Evolutionary conservation across 2,113 vertebrate species (phyloP).

Genomic region (Anhinga rufa): DNA sequence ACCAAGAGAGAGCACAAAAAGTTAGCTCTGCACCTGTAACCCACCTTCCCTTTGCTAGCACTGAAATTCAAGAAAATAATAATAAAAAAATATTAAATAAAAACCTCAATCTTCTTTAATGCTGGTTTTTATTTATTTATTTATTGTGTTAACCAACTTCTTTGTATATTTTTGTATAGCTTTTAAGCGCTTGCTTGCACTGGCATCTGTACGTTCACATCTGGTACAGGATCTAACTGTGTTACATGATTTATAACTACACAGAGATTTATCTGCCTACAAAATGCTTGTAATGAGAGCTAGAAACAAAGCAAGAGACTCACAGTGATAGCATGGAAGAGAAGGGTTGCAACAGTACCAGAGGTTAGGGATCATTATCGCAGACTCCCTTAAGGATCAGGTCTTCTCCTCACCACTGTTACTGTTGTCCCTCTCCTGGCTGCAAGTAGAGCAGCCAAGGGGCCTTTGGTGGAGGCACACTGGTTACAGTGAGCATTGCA

Average conservation of each 20-base stretch:
- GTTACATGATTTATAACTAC: not conserved
- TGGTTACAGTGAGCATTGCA: not conserved
- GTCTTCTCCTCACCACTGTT: not conserved
- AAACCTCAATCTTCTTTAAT: not conserved
- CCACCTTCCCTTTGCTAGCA: not conserved
- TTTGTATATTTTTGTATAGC: not conserved
- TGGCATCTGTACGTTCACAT: not conserved
- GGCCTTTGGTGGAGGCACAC: not conserved
- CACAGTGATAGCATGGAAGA: rapidly evolving
- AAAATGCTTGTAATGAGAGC: not conserved
- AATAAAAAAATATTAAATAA: not conserved
- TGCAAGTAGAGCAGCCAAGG: not conserved
- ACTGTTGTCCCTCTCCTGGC: not conserved
- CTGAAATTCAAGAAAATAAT: not conserved
- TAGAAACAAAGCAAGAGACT: not conserved
- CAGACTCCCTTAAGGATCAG: not conserved
- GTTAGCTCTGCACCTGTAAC: not conserved
- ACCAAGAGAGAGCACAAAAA: not conserved
- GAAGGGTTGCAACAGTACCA: not conserved
- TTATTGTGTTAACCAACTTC: not conserved
- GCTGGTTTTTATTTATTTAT: not conserved
- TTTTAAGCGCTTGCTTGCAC: not conserved
- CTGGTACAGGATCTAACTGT: not conserved
- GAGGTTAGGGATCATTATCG: not conserved
- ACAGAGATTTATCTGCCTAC: not conserved